These are phyloP conservation scores for Malachius bipustulatus DNA, from an alignment of 2,888 invertebrate genomes.

Conservation along the genomic window DNA sequence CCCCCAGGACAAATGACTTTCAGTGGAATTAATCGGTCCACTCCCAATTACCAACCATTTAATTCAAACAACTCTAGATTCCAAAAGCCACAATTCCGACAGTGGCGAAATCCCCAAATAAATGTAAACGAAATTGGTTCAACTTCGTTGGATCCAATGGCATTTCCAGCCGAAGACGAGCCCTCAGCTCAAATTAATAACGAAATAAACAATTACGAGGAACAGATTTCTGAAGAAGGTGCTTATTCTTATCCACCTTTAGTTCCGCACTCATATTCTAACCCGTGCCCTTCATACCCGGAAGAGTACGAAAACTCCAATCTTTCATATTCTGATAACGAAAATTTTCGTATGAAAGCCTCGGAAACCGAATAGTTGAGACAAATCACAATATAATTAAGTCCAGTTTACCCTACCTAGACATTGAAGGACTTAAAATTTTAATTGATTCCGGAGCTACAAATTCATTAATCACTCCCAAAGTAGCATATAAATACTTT, in stretches of 20 bases:
- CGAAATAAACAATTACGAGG: too few species aligned
- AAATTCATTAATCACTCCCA: not conserved
- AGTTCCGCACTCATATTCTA: too few species aligned
- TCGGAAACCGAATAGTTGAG: not conserved
- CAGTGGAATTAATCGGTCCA: not conserved
- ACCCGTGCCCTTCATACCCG: too few species aligned
- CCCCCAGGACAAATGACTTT: not conserved
- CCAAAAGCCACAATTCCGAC: not conserved
- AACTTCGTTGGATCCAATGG: too few species aligned
- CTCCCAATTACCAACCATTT: not conserved
- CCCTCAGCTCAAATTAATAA: too few species aligned
- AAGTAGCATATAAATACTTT: not conserved
- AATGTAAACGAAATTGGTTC: conserved; percentile 1
- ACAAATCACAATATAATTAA: conserved; percentile 1
- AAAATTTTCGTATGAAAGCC: conserved; percentile 1
- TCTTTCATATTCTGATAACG: not conserved
- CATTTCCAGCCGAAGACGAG: too few species aligned
- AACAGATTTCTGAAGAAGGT: too few species aligned
- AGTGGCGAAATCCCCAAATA: not conserved
- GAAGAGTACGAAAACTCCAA: not conserved
- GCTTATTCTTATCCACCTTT: too few species aligned
- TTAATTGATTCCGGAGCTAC: not conserved
- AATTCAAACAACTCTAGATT: not conserved
- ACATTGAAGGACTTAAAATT: not conserved
- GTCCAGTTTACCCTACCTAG: not conserved